These are phyloP conservation scores for Entomyzon cyanotis DNA, from an alignment of 2,113 vertebrate genomes.

Conservation along the genomic window DNA sequence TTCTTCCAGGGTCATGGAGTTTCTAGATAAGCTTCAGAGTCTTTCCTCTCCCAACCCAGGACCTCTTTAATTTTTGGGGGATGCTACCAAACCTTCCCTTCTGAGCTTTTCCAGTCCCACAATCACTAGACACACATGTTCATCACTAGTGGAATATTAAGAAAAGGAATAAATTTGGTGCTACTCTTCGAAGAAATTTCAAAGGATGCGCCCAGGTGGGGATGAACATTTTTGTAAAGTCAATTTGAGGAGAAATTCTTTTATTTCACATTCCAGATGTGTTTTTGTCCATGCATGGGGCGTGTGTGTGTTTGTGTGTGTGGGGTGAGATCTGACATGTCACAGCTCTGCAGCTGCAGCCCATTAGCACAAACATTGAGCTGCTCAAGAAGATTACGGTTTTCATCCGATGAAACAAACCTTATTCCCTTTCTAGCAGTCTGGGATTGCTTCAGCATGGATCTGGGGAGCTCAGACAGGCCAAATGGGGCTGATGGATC, in stretches of 20 bases:
- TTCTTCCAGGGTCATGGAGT: not conserved
- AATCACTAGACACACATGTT: not conserved
- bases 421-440: not conserved
- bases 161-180: slow-evolving; percentile 14
- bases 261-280: not conserved
- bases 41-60: not conserved
- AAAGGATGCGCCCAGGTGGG: slow-evolving; percentile 29
- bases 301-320: not conserved
- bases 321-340: not conserved
- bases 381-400: not conserved
- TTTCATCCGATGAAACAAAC: not conserved
- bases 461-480: not conserved
- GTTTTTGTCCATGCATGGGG: not conserved
- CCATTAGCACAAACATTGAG: slow-evolving; percentile 7
- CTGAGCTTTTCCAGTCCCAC: not conserved
- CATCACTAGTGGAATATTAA: not conserved
- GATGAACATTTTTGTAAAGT: not conserved
- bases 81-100: not conserved
- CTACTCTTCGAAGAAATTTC: slow-evolving; percentile 38
- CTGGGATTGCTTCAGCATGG: slow-evolving; percentile 37
- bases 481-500: not conserved
- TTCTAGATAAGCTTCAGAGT: not conserved
- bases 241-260: not conserved
- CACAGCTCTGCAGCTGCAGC: slow-evolving; percentile 61
- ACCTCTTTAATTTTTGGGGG: not conserved